Conservation (phyloP, 2,888 invertebrate genomes). For the Yponomeuta cagnagella region DNA sequence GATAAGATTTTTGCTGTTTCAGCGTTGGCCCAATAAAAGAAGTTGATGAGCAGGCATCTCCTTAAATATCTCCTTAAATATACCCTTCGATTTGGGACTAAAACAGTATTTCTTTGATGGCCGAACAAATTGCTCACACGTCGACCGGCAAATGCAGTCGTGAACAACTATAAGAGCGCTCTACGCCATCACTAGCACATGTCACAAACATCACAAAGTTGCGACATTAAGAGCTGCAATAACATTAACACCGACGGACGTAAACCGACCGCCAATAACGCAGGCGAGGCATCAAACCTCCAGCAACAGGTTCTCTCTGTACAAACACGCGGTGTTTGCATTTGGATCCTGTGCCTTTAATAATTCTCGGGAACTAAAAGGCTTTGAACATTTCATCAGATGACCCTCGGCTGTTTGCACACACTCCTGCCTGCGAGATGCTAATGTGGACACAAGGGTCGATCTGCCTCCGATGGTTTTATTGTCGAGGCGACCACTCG, state of each 20-base stretch:
- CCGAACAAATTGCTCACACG: too few species aligned
- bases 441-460: conserved; percentile 76
- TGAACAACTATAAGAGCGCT: background rate
- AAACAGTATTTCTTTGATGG: too few species aligned
- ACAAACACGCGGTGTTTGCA: conserved; percentile 65
- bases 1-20: too few species aligned
- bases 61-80: too few species aligned
- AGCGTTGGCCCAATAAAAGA: too few species aligned
- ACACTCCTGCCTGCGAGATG: conserved; percentile 69
- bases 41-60: too few species aligned
- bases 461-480: conserved; percentile 67
- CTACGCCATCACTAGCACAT: background rate
- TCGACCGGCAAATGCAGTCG: too few species aligned
- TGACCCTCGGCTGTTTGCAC: conserved; percentile 73
- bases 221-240: conserved; percentile 53
- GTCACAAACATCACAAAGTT: conserved; percentile 49
- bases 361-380: conserved; percentile 77
- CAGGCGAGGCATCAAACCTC: conserved; percentile 67
- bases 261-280: conserved; percentile 74
- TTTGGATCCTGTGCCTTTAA: conserved; percentile 42
- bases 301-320: conserved; percentile 72
- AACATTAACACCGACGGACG: conserved; percentile 67
- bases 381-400: conserved; percentile 76
- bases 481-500: conserved; percentile 55
- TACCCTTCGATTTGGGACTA: too few species aligned